Base-by-base conservation (phyloP, 1,140 invertebrate species). In the Mamestra configurata region DNA sequence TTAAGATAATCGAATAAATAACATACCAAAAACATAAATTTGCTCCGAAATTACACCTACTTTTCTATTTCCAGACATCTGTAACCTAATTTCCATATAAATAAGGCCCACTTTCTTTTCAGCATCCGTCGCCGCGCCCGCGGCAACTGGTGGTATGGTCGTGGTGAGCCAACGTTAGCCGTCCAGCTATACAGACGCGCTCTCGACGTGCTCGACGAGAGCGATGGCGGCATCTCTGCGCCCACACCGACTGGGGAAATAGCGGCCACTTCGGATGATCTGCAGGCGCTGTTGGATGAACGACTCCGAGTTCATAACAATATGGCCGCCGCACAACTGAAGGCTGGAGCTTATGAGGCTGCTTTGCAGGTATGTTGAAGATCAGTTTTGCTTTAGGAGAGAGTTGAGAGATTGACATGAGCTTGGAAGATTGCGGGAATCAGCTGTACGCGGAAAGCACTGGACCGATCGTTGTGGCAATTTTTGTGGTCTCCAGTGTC, bases 121-220 rank as follows among this genome's bases (percentile, higher is more conserved):
- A 98, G 98, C 15, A 97, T 97, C 78, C 96, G 96, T 68, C 98
- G 98, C 89, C 96, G 98, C 84, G 97, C 97, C 87, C 96, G 98
- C 79, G 98, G 98, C 4, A 99, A 99, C 92, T 98, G 97, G 96
- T 98, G 98, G 97, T 99, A 98, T 90, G 95, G 96, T 18, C 96
- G 98, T 49, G 96, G 97, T 31, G 98, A 99, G 86, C 96, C 96
- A 64, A 96, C 96, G 24, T 94, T 97, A 43, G 98, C 98, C 0
- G 97, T 99, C 75, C 97, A 98, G 81, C 97, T 98, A 86, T 99
- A 99, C 88, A 95, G 97, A 80, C 96, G 97, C 84, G 98, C 98
- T 5, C 90, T 98, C 11, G 97, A 98, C 86, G 98, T 97, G 89
- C 95, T 99, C 24, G 97, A 98, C 89, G 96, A 97, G 79, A 95